Conservation (phyloP, 2,888 invertebrate species). For the Noctua comes region DNA sequence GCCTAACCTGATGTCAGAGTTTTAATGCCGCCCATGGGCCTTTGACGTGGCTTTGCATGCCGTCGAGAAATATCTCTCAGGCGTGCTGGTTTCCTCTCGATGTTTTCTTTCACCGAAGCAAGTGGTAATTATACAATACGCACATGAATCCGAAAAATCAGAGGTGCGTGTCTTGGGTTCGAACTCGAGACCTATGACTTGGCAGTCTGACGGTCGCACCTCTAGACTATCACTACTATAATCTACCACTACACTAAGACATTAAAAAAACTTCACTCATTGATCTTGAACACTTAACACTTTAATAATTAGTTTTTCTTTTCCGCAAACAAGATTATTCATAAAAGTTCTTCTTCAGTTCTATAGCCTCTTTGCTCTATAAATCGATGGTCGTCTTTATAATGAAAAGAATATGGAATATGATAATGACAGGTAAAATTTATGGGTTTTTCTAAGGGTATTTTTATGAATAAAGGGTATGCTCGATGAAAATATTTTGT, state of each 20-base stretch:
- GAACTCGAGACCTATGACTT: too few relatives aligned
- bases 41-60: too few relatives aligned
- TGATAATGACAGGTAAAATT: slow-evolving; percentile 55
- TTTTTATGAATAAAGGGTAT: slow-evolving; percentile 54
- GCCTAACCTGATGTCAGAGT: too few relatives aligned
- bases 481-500: slow-evolving; percentile 35
- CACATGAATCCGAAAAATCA: too few relatives aligned
- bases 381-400: slow-evolving; percentile 35
- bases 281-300: not conserved
- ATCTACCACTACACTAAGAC: not conserved
- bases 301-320: slow-evolving; percentile 5
- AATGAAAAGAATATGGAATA: slow-evolving; percentile 54
- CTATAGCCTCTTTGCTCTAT: slow-evolving; percentile 8
- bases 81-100: too few relatives aligned
- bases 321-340: slow-evolving; percentile 17
- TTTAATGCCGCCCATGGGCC: too few relatives aligned
- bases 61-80: too few relatives aligned
- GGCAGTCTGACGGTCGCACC: too few relatives aligned
- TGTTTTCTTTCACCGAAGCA: too few relatives aligned
- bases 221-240: too few relatives aligned
- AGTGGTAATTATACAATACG: too few relatives aligned
- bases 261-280: slow-evolving; percentile 13
- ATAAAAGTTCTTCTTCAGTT: not conserved
- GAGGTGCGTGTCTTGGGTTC: too few relatives aligned
- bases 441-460: slow-evolving; percentile 36